phyloP scores from a whole-genome alignment of 2,113 vertebrate genomes.

The Murina feae region DNA sequence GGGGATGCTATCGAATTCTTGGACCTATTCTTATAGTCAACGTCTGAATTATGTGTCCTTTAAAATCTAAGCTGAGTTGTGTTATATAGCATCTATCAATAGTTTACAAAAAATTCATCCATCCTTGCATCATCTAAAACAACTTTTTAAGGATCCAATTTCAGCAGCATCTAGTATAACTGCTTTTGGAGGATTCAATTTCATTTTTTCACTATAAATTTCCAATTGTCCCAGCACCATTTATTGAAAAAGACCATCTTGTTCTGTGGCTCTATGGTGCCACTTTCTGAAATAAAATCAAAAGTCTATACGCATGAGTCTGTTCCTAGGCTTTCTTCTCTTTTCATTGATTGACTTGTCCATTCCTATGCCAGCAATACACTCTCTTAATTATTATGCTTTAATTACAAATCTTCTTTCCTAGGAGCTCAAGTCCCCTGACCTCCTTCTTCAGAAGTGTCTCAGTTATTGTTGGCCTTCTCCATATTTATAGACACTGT shows the following conservation, averaged over 20 bases:
- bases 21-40: neutral
- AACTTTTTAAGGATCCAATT: neutral
- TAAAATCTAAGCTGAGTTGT: neutral
- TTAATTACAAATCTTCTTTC: neutral
- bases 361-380: neutral
- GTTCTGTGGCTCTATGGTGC: neutral
- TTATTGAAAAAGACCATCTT: neutral
- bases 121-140: neutral
- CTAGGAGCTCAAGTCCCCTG: neutral
- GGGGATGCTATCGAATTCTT: neutral
- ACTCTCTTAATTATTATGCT: neutral
- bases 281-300: neutral
- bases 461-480: neutral
- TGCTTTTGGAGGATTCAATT: neutral
- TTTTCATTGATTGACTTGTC: neutral
- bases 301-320: neutral
- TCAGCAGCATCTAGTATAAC: neutral
- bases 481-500: neutral
- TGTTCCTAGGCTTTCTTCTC: neutral
- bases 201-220: neutral
- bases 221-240: neutral
- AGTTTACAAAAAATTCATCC: neutral
- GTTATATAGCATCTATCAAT: neutral
- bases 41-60: neutral
- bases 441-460: neutral